A percentile compares a stretch with the other conserved stretches of the same genome.
Conservation (phyloP, 2,888 invertebrate species). For the Conistra vaccinii region DNA sequence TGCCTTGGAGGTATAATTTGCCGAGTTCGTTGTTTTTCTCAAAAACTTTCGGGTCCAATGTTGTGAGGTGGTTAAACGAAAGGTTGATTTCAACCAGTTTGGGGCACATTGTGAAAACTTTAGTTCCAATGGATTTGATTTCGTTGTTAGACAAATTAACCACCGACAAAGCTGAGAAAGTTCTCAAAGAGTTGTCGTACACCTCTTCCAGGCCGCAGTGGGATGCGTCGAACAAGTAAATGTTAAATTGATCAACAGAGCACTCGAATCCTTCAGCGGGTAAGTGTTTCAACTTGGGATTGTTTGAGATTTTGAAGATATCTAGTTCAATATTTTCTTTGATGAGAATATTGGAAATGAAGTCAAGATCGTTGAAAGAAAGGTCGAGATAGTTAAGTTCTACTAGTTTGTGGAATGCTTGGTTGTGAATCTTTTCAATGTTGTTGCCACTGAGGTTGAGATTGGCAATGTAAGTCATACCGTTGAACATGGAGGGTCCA, state of each 20-base stretch:
- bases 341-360: constrained; percentile 93
- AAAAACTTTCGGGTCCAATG: constrained; percentile 92
- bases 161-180: constrained; percentile 93
- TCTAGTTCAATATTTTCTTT: constrained; percentile 93
- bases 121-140: constrained; percentile 89
- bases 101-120: constrained; percentile 89
- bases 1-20: constrained; percentile 93
- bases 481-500: constrained; percentile 92
- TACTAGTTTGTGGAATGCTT: constrained; percentile 92
- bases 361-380: constrained; percentile 93
- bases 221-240: constrained; percentile 93
- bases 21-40: constrained; percentile 92
- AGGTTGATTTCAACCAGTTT: constrained; percentile 93
- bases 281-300: constrained; percentile 92
- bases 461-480: constrained; percentile 92
- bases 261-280: constrained; percentile 93
- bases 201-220: constrained; percentile 93
- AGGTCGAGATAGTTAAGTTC: constrained; percentile 93
- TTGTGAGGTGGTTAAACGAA: constrained; percentile 92
- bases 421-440: constrained; percentile 92
- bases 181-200: constrained; percentile 92
- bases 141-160: constrained; percentile 93
- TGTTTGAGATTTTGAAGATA: constrained; percentile 93
- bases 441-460: constrained; percentile 93
- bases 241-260: constrained; percentile 91